Evolutionary conservation across 2,797 vertebrate species (phyloP), one percentile per base, ranked within the genome.

Genomic region (Mus minutoides): DNA sequence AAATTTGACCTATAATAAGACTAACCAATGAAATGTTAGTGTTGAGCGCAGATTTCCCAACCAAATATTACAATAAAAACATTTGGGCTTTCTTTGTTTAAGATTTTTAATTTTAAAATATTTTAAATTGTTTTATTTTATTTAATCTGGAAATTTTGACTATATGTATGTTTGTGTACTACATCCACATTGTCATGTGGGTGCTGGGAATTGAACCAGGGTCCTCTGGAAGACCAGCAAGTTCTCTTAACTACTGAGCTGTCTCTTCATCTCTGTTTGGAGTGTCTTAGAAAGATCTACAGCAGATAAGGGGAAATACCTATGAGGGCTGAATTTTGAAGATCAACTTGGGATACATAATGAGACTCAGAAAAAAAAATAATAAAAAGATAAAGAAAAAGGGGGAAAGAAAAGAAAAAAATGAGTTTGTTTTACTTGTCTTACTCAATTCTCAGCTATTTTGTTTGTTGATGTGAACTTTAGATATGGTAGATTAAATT

Each of bases 361-460:
- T 82, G 49, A 60, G 62, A 82, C 11, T 54, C 17, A 6, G 22
- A 31, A 40, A 31, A 80, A 52, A 67, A 14, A 64, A 62, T 26
- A 21, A 40, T 11, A 46, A 34, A 34, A 60, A 43, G 2, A 40
- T 21, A 46, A 43, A 58, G 29, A 58, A 12, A 75, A 49, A 26
- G 4, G 21, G 5, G 10, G 19, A 37, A 8, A 67, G 13, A 26
- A 60, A 46, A 24, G 24, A 78, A 67, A 78, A 67, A 90, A 37
- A 21, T 46, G 3, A 82, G 2, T 14, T 88, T 80, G 2, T 88
- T 71, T 88, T 67, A 62, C 34, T 77, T 73, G 29, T 73, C 54
- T 86, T 49, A 89, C 75, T 91, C 49, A 92, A 56, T 69, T 85
- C 52, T 91, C 93, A 22, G 77, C 58, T 86, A 77, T 95, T 92